Evolutionary conservation across 1,140 invertebrate genomes (phyloP).

Genomic region (Drosophila biarmipes): DNA sequence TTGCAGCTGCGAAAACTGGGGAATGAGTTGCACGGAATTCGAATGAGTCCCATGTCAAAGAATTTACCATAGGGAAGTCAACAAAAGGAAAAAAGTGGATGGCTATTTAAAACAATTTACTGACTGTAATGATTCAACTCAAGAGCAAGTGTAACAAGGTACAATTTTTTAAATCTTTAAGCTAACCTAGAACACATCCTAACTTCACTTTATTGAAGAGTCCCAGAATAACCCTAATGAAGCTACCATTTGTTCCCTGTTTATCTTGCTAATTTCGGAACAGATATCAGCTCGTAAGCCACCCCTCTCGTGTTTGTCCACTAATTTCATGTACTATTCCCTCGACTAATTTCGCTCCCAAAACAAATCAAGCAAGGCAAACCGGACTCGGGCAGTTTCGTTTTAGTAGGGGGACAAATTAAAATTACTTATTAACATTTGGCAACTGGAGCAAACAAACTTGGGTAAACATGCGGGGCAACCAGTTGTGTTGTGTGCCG

Average conservation of each 20-base stretch:
- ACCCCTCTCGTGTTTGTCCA: constrained; percentile 13
- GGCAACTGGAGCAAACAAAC: constrained; percentile 54
- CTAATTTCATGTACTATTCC: constrained; percentile 32
- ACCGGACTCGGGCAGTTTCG: constrained; percentile 58
- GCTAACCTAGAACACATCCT: no score
- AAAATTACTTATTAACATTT: constrained; percentile 74
- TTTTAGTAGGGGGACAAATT: constrained; percentile 68
- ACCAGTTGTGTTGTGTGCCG: neutral
- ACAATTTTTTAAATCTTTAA: no score
- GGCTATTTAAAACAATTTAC: neutral
- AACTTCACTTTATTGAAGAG: no score
- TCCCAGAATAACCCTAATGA: neutral
- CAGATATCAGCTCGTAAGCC: constrained; percentile 8
- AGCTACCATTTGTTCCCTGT: neutral
- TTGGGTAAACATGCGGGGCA: constrained; percentile 38
- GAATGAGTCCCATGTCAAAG: constrained; percentile 16
- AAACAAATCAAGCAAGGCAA: constrained; percentile 62
- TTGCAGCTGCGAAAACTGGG: constrained; percentile 48
- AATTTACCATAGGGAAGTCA: constrained; percentile 19
- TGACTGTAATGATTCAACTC: no score
- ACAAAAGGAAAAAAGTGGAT: neutral
- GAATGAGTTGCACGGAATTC: constrained; percentile 14
- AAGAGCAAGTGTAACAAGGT: neutral
- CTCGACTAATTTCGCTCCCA: constrained; percentile 39
- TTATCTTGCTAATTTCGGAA: neutral